Percentiles rank a stretch among this genome's conserved stretches.
Evolutionary conservation across 1,140 invertebrate genomes (phyloP).

Genomic region (Hypothenemus hampei): DNA sequence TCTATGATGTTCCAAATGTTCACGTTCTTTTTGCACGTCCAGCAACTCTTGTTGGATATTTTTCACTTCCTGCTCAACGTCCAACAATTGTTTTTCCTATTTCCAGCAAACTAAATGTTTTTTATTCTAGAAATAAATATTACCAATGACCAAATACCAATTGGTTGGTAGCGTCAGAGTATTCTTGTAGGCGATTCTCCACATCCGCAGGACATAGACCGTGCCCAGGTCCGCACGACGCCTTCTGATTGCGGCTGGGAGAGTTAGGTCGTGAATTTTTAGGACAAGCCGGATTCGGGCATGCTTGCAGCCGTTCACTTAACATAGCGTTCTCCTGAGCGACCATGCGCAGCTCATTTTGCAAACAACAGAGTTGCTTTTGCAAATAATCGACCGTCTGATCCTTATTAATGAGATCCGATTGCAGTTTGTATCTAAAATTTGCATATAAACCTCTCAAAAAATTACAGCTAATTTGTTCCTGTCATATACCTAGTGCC

Average conservation of each 20-base stretch:
- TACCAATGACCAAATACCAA: conserved; percentile 25
- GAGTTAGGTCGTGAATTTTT: conserved; percentile 18
- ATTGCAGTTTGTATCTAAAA: conserved; percentile 51
- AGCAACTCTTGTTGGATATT: conserved; percentile 56
- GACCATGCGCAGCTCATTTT: conserved; percentile 45
- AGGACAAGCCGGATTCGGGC: conserved; percentile 14
- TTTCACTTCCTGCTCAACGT: conserved; percentile 58
- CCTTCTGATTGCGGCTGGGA: conserved; percentile 12
- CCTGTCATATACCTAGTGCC: conserved; percentile 46
- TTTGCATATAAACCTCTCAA: conserved; percentile 9
- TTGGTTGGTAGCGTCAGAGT: conserved; percentile 39
- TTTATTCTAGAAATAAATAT: too few species aligned
- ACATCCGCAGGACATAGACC: conserved; percentile 37
- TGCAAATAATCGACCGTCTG: conserved; percentile 47
- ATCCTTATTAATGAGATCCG: conserved; percentile 49
- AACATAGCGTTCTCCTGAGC: conserved; percentile 38
- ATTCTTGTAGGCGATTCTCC: conserved; percentile 37
- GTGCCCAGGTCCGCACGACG: conserved; percentile 36
- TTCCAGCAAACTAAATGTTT: too few species aligned
- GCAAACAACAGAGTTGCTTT: conserved; percentile 47
- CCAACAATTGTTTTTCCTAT: conserved; percentile 55
- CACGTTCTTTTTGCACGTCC: conserved; percentile 53
- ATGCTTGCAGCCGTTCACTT: conserved; percentile 32
- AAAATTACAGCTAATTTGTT: neutral
- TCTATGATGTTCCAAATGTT: conserved; percentile 51